Base-by-base conservation (phyloP, 2,797 vertebrate species). In the Loriculus beryllinus region DNA sequence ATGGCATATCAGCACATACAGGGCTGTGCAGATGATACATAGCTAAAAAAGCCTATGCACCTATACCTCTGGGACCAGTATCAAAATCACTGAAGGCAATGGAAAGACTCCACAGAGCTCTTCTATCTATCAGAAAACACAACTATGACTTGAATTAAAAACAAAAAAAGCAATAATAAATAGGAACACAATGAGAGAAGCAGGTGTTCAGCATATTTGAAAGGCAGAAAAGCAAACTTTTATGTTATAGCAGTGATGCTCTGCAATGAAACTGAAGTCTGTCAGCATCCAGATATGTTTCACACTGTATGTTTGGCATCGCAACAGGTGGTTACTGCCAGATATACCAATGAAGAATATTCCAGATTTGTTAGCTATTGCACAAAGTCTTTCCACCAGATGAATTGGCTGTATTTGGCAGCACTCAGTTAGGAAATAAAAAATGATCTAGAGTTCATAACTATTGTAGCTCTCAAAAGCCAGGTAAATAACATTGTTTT, bases 231-330 rank as follows among this genome's bases (percentile, higher is more conserved):
- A 81, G 65, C 65, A 96, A 97, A 97, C 92, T 97, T 97, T 69
- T 95, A 92, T 96, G 84, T 91, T 90, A 51, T 77, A 95, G 57
- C 90, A 87, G 71, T 1, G 89, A 92, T 92, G 90, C 60, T 93
- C 86, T 90, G 93, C 92, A 94, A 94, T 88, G 93, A 45, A 94
- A 76, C 92, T 80, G 92, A 95, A 96, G 93, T 86, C 92, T 95
- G 95, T 96, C 95, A 64, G 91, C 92, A 91, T 96, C 85, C 95
- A 96, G 95, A 97, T 96, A 97, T 43, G 91, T 91, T 96, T 97
- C 91, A 97, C 88, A 64, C 93, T 77, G 91, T 81, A 84, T 47
- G 93, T 86, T 94, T 97, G 96, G 96, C 96, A 97, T 84, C 15
- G 0, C 95, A 94, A 95, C 95, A 96, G 91, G 92, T 96, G 93